phyloP scores from a whole-genome alignment of 2,888 invertebrate genomes.

The Onchidella celtica region DNA sequence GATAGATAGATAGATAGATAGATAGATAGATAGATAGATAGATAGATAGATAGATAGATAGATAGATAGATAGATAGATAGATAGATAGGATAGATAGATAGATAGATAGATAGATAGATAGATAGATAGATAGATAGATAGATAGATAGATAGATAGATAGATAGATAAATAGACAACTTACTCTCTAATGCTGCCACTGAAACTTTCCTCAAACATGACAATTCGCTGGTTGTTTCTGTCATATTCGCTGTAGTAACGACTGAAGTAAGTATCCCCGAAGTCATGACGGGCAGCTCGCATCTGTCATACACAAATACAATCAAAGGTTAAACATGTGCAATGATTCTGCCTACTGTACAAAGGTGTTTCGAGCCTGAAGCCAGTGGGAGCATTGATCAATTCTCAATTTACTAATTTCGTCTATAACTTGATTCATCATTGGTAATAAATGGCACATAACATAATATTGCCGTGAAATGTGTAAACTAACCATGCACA shows the following conservation, averaged over 20 bases:
- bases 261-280: conserved; percentile 16
- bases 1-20: background rate
- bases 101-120: background rate
- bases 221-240: conserved; percentile 15
- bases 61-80: background rate
- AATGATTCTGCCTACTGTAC: background rate
- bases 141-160: background rate
- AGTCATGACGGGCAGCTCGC: conserved; percentile 24
- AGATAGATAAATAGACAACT: too few species aligned
- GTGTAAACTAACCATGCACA: background rate
- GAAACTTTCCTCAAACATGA: conserved; percentile 28
- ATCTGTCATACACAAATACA: background rate
- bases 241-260: conserved; percentile 31
- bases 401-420: too few species aligned
- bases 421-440: too few species aligned
- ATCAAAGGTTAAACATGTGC: background rate
- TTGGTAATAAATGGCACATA: too few species aligned
- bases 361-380: too few species aligned
- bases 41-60: background rate
- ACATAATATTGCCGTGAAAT: background rate
- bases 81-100: background rate
- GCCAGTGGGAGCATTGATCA: too few species aligned
- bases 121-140: background rate
- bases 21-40: background rate
- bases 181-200: conserved; percentile 6